These are phyloP conservation scores for Lophura nycthemera DNA, from an alignment of 2,113 vertebrate genomes.

Conservation along the genomic window DNA sequence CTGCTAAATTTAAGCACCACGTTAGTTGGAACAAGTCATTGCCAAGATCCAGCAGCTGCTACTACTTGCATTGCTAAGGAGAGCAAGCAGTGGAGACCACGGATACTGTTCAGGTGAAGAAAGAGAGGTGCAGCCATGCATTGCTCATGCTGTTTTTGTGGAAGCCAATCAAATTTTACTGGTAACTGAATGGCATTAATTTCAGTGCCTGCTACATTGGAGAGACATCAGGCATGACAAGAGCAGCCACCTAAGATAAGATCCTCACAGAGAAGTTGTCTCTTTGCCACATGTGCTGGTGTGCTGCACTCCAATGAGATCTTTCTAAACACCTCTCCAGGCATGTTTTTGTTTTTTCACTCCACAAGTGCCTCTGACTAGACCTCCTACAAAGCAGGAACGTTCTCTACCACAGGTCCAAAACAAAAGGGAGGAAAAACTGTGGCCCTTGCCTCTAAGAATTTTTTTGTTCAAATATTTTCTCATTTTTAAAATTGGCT, in stretches of 20 bases:
- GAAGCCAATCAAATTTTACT: background rate
- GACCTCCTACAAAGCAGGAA: background rate
- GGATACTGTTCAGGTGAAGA: background rate
- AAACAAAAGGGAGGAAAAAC: background rate
- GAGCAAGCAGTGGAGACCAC: background rate
- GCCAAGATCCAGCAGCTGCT: background rate
- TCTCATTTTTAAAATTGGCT: background rate
- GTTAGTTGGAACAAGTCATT: background rate
- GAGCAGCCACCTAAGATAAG: background rate
- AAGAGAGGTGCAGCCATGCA: background rate
- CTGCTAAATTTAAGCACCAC: constrained; percentile 33
- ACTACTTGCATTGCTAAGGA: background rate
- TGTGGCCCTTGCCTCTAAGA: background rate
- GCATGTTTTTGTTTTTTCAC: rapidly evolving
- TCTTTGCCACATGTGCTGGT: rapidly evolving
- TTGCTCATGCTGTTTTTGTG: background rate
- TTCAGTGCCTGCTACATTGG: background rate
- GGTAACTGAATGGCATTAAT: background rate
- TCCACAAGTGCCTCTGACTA: rapidly evolving
- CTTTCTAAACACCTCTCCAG: background rate
- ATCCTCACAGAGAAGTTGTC: rapidly evolving
- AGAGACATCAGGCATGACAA: background rate
- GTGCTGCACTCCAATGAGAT: background rate
- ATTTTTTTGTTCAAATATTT: background rate
- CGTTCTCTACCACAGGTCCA: background rate